Conservation (phyloP, 2,797 vertebrate species). For the Melopsittacus undulatus region DNA sequence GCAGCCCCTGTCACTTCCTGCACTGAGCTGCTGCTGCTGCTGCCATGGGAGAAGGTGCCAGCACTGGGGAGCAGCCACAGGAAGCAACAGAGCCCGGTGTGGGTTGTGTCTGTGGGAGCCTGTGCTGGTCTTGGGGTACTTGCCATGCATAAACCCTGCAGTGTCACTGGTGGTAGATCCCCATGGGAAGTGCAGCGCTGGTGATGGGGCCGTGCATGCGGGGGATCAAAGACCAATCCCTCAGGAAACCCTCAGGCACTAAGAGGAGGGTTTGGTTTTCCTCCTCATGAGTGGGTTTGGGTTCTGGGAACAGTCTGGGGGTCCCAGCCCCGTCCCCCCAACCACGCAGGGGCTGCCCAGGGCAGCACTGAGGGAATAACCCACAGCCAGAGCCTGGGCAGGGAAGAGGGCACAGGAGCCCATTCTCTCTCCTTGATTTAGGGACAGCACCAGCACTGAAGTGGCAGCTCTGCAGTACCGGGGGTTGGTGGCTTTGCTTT, state of each 20-base stretch:
- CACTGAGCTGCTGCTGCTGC: background rate
- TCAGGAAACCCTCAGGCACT: background rate
- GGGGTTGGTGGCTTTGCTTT: background rate
- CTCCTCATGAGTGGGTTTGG: background rate
- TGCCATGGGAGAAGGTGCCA: background rate
- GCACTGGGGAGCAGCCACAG: accelerated
- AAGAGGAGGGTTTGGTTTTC: background rate
- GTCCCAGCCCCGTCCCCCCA: background rate
- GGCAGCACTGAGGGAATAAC: background rate
- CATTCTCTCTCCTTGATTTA: background rate
- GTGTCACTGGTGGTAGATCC: accelerated
- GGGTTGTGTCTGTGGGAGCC: background rate
- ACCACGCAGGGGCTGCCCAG: background rate
- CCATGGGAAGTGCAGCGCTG: background rate
- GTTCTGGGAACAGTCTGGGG: background rate
- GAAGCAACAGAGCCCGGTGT: background rate
- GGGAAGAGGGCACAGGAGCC: background rate
- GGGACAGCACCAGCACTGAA: background rate
- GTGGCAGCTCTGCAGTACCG: background rate
- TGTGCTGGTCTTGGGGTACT: too few relatives aligned
- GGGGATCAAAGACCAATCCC: background rate
- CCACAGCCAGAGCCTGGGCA: background rate
- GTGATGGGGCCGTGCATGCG: background rate
- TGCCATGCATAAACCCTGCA: accelerated
- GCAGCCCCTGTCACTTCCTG: background rate